Evolutionary conservation across 2,888 invertebrate genomes (phyloP).

Genomic region (Drosophila nr. fundita): DNA sequence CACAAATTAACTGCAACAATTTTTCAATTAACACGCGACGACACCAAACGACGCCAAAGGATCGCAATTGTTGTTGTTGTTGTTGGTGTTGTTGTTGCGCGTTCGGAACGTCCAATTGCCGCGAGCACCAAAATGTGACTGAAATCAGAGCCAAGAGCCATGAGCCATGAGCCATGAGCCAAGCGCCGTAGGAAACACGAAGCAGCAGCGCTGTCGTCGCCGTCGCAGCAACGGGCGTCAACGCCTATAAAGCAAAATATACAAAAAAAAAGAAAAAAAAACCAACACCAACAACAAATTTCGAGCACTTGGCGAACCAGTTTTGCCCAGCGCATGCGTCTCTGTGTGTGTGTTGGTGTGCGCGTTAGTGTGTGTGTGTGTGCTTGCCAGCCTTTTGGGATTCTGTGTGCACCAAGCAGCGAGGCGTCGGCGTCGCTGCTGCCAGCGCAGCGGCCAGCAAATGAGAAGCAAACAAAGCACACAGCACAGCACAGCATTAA

Average conservation of each 20-base stretch:
- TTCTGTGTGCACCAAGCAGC: slow-evolving; percentile 59
- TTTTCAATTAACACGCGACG: slow-evolving; percentile 51
- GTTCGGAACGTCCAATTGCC: slow-evolving; percentile 78
- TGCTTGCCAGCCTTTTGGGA: slow-evolving; percentile 63
- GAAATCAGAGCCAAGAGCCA: slow-evolving; percentile 72
- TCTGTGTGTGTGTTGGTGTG: slow-evolving; percentile 42
- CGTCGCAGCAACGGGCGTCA: slow-evolving; percentile 54
- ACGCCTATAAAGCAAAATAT: slow-evolving; percentile 52
- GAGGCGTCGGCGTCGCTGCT: slow-evolving; percentile 49
- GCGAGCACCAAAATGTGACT: slow-evolving; percentile 84
- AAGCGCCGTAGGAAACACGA: slow-evolving; percentile 65
- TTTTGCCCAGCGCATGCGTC: slow-evolving; percentile 62
- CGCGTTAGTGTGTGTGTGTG: slow-evolving; percentile 14
- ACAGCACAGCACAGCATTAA: slow-evolving; percentile 58
- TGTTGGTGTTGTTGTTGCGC: slow-evolving; percentile 29
- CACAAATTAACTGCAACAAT: slow-evolving; percentile 10
- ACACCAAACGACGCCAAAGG: slow-evolving; percentile 71
- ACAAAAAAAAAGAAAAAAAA: slow-evolving; percentile 8
- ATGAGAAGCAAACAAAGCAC: slow-evolving; percentile 66
- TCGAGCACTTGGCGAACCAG: slow-evolving; percentile 68
- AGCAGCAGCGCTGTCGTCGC: slow-evolving; percentile 47
- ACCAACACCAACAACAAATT: slow-evolving; percentile 26
- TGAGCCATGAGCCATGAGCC: slow-evolving; percentile 52
- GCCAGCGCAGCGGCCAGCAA: slow-evolving; percentile 52
- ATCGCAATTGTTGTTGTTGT: slow-evolving; percentile 46